phyloP scores from a whole-genome alignment of 2,888 invertebrate genomes.

The Eremobia ochroleuca region DNA sequence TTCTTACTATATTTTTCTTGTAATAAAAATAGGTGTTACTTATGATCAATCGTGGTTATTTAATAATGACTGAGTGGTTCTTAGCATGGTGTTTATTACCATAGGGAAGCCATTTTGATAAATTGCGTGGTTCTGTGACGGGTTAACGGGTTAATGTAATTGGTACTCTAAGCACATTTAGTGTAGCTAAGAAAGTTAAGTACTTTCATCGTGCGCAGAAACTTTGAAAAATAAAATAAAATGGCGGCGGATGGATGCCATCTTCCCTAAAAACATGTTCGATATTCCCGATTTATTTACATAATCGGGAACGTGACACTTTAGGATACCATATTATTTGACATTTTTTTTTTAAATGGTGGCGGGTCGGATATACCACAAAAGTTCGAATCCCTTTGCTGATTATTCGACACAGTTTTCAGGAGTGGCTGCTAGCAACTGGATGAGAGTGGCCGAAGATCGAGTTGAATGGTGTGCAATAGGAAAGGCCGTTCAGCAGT shows the following conservation, averaged over 20 bases:
- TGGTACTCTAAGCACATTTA: neutral
- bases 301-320: neutral
- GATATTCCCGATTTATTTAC: too few species aligned
- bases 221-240: too few species aligned
- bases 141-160: neutral
- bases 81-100: constrained; percentile 53
- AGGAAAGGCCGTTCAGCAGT: neutral
- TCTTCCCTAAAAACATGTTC: too few species aligned
- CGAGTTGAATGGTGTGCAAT: neutral
- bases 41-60: constrained; percentile 49
- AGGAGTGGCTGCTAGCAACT: too few species aligned
- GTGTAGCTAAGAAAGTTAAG: too few species aligned
- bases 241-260: too few species aligned
- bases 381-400: neutral
- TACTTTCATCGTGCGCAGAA: too few species aligned
- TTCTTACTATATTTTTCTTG: constrained; percentile 56
- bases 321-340: too few species aligned
- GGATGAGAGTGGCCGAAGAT: too few species aligned
- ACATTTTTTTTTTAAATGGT: neutral
- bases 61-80: constrained; percentile 61
- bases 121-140: constrained; percentile 4
- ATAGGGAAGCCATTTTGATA: constrained; percentile 27
- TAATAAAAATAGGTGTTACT: constrained; percentile 58
- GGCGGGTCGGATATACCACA: neutral
- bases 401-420: too few species aligned